Evolutionary conservation across 2,888 invertebrate species (phyloP).

Genomic region (Linyphia triangularis): DNA sequence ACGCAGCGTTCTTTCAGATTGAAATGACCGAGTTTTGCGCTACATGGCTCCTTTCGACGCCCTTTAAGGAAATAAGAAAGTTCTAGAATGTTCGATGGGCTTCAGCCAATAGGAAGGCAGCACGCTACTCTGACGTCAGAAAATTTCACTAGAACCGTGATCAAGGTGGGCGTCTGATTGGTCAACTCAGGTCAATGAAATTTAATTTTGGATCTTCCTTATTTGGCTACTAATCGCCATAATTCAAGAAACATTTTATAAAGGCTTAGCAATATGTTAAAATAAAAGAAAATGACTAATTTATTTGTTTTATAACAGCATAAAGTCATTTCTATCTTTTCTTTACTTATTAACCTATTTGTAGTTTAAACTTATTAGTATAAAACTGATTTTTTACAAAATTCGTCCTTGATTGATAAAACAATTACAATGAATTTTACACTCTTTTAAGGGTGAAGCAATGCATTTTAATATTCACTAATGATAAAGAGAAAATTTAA

Average conservation of each 20-base stretch:
- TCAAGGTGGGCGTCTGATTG: conserved; percentile 50
- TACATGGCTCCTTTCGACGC: conserved; percentile 19
- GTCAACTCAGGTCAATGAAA: not conserved
- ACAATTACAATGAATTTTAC: no score
- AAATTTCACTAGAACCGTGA: not conserved
- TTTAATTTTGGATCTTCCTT: not conserved
- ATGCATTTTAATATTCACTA: no score
- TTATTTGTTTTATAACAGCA: no score
- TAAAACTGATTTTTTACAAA: no score
- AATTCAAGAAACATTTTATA: not conserved
- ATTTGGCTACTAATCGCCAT: conserved; percentile 43
- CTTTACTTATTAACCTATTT: no score
- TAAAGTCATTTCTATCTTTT: no score
- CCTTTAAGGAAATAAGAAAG: conserved; percentile 68
- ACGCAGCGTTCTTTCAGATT: not conserved
- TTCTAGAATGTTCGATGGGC: conserved; percentile 66
- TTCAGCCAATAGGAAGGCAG: conserved; percentile 48
- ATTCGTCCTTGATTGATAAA: no score
- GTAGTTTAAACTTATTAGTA: no score
- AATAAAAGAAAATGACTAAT: no score
- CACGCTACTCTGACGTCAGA: conserved; percentile 49
- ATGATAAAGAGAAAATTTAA: no score
- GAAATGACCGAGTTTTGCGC: conserved; percentile 38
- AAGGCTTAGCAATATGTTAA: no score
- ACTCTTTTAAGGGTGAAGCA: no score